Evolutionary conservation across 2,888 invertebrate species (phyloP).

Genomic region (Palloptera scutellata): DNA sequence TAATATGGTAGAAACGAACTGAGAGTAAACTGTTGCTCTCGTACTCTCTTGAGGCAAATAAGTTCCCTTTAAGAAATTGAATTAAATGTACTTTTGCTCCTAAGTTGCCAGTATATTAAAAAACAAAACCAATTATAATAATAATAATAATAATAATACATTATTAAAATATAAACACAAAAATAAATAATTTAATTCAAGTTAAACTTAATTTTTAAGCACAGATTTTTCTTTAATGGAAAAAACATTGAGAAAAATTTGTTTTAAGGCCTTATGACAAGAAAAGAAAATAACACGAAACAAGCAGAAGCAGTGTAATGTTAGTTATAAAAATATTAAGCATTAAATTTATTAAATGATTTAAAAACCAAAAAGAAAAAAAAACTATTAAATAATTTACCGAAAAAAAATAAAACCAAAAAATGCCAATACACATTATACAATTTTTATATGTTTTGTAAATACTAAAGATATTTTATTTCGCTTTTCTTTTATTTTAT

Average conservation of each 20-base stretch:
- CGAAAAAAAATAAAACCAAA: constrained; percentile 23
- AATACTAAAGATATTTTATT: constrained; percentile 28
- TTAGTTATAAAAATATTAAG: constrained; percentile 42
- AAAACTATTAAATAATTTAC: constrained; percentile 21
- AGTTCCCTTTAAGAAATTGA: no score
- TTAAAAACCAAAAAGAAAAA: constrained; percentile 23
- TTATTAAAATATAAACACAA: constrained; percentile 18
- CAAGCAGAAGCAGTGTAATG: constrained; percentile 27
- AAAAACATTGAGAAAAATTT: constrained; percentile 25
- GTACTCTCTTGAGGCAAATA: no score
- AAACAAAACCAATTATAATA: constrained; percentile 1
- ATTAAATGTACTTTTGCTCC: no score
- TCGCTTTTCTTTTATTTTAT: constrained; percentile 43
- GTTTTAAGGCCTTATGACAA: constrained; percentile 38
- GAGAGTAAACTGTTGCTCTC: no score
- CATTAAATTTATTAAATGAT: constrained; percentile 26
- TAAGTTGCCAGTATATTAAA: no score
- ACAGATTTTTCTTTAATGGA: constrained; percentile 30
- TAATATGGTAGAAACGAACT: no score
- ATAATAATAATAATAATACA: constrained; percentile 6
- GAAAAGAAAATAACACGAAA: no score
- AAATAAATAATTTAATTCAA: constrained; percentile 18
- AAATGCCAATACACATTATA: constrained; percentile 53
- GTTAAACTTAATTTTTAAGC: constrained; percentile 32
- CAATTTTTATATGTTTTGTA: constrained; percentile 50